Base-by-base conservation (phyloP, 2,888 invertebrate genomes). In the Autographa gamma region DNA sequence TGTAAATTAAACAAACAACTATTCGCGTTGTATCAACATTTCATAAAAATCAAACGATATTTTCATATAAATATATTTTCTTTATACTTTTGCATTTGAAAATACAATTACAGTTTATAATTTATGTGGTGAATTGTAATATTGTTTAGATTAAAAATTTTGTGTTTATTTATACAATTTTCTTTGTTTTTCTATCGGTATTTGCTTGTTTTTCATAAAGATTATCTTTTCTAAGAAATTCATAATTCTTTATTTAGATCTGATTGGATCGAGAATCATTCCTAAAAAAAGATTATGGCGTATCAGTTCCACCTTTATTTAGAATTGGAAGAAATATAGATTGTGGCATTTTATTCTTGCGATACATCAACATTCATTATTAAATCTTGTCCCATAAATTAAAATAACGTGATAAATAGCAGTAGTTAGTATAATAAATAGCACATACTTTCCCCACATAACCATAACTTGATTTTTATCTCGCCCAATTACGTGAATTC, bases 401-500 rank as follows among this genome's bases (percentile, higher is more conserved):
- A 60, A 64, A 66, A 31, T n/a, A 68, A 70, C 6, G 74, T 54
- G 66, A 71, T 71, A 74, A 70, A 70, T 60, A 72, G 48, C 4
- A 19, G 11, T 19, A 70, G 69, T 60, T 70, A 59, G 31, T 67
- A 34, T 56, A 72, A 75, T 69, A 60, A 71, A 71, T 56, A 18
- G 43, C 7, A 71, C 25, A 70, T 18, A 54, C 59, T 41, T 56
- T 59, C 52, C 32, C 19, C 31, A 61, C 9, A 58, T 67, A 66
- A 65, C 59, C 59, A 32, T 66, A 60, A 66, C 65, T 43, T 56
- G 66, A 77, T 78, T 67, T 71, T 81, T 73, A 83, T 83, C 80
- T 82, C 65, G 54, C 67, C 63, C 72, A 76, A 74, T 79, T 76
- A 74, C 64, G 71, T 73, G 70, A 74, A 83, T 83, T 77, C 76